phyloP scores from a whole-genome alignment of 2,797 vertebrate species.

The Thunnus albacares region DNA sequence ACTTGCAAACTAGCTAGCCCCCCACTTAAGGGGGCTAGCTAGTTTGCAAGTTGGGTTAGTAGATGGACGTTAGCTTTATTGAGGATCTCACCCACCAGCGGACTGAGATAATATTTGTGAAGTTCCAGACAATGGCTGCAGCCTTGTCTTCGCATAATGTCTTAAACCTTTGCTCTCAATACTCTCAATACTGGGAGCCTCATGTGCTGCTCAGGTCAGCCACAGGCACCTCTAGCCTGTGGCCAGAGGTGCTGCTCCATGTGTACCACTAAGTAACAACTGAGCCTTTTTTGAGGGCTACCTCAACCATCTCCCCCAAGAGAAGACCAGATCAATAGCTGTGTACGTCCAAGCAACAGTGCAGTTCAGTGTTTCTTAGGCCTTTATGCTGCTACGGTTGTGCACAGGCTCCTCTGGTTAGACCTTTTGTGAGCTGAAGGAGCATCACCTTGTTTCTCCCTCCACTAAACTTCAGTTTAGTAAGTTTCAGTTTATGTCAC shows the following conservation, averaged over 20 bases:
- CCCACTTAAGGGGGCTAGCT: too few species aligned
- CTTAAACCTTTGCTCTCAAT: too few species aligned
- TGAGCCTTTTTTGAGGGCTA: background rate
- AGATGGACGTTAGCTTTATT: too few species aligned
- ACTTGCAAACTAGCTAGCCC: too few species aligned
- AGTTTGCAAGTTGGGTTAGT: too few species aligned
- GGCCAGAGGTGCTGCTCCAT: background rate
- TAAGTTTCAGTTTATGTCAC: slow-evolving; percentile 26
- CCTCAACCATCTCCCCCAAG: background rate
- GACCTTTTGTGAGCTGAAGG: slow-evolving; percentile 10
- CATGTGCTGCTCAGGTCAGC: background rate
- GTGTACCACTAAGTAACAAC: background rate
- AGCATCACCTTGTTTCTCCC: background rate
- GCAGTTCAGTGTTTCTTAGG: background rate
- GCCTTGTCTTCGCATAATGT: too few species aligned
- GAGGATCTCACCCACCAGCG: too few species aligned
- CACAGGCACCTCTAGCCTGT: background rate
- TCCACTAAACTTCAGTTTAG: background rate
- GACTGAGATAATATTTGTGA: too few species aligned
- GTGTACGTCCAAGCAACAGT: background rate
- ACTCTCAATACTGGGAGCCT: background rate
- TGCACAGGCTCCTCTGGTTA: background rate
- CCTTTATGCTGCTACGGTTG: background rate
- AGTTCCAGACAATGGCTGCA: too few species aligned
- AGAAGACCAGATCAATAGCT: background rate